phyloP scores from a whole-genome alignment of 1,140 invertebrate species.

The Acromyrmex heyeri region DNA sequence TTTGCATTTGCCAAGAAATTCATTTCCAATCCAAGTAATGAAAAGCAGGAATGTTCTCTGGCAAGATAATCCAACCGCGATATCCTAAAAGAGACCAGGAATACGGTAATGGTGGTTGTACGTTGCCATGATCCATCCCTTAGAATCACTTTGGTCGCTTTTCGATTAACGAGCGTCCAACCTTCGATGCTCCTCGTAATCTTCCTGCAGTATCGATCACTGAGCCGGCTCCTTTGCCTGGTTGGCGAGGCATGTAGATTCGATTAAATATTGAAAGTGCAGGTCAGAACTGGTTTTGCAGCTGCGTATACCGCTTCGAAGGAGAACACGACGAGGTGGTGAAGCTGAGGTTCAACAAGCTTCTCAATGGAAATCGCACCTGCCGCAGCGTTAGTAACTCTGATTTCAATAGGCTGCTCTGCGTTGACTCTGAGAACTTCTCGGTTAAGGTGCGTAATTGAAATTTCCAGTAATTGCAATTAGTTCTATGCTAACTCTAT shows the following conservation, averaged over 20 bases:
- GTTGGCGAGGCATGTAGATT: constrained; percentile 67
- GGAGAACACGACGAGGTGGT: constrained; percentile 92
- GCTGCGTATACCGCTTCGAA: constrained; percentile 95
- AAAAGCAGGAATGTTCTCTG: constrained; percentile 25
- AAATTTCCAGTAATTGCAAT: constrained; percentile 47
- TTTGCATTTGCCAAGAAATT: constrained; percentile 26
- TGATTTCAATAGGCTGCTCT: constrained; percentile 91
- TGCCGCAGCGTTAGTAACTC: constrained; percentile 89
- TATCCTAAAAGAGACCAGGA: constrained; percentile 38
- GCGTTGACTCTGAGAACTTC: constrained; percentile 86
- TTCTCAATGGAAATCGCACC: constrained; percentile 89
- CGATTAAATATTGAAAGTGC: constrained; percentile 73
- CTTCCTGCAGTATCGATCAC: constrained; percentile 64
- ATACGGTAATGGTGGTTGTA: constrained; percentile 6
- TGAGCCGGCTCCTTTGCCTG: constrained; percentile 65
- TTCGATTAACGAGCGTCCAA: constrained; percentile 58
- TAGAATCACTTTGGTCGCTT: constrained; percentile 59
- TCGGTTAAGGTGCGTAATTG: constrained; percentile 82
- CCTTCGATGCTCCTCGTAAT: constrained; percentile 59
- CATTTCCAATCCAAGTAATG: constrained; percentile 20
- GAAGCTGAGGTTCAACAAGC: constrained; percentile 89
- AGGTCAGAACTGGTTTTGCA: constrained; percentile 84
- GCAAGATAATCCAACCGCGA: constrained; percentile 22
- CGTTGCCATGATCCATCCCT: constrained; percentile 29
- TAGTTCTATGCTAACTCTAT: constrained; percentile 4